Evolutionary conservation across 2,797 vertebrate species (phyloP).

Genomic region (Ispidina lecontei): DNA sequence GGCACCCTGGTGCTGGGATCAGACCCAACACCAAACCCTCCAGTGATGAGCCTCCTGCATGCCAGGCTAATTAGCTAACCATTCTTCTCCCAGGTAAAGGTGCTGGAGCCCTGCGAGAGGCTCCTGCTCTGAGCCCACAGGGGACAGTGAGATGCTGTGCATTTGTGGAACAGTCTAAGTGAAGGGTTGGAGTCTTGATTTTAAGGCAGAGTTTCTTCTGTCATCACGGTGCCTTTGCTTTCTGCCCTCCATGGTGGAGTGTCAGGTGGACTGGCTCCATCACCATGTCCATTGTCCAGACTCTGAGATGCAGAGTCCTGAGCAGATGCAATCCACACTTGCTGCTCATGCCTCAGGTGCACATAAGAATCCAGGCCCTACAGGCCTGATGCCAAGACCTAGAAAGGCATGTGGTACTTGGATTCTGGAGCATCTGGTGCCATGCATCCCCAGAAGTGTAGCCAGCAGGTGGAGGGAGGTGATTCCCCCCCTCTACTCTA

Average conservation of each 20-base stretch:
- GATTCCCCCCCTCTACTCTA: no score
- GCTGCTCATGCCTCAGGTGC: neutral
- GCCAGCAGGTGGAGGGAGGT: no score
- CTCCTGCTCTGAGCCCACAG: neutral
- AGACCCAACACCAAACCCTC: neutral
- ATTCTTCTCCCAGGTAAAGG: neutral
- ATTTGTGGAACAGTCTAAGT: rapidly evolving
- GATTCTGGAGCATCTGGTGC: neutral
- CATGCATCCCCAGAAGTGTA: no score
- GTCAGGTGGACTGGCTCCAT: neutral
- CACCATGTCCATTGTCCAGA: rapidly evolving
- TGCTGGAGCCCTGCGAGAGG: rapidly evolving
- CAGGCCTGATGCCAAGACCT: neutral
- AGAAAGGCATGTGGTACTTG: rapidly evolving
- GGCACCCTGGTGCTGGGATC: neutral
- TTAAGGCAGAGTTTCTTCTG: rapidly evolving
- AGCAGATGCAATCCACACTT: rapidly evolving
- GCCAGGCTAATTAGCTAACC: neutral
- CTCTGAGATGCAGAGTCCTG: neutral
- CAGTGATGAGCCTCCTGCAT: neutral
- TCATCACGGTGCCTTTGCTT: neutral
- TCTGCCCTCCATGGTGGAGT: neutral
- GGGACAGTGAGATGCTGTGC: neutral
- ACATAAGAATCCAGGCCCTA: neutral
- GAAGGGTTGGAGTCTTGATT: neutral